These are phyloP conservation scores for Setophaga coronata DNA, from an alignment of 2,113 vertebrate genomes.

Conservation along the genomic window DNA sequence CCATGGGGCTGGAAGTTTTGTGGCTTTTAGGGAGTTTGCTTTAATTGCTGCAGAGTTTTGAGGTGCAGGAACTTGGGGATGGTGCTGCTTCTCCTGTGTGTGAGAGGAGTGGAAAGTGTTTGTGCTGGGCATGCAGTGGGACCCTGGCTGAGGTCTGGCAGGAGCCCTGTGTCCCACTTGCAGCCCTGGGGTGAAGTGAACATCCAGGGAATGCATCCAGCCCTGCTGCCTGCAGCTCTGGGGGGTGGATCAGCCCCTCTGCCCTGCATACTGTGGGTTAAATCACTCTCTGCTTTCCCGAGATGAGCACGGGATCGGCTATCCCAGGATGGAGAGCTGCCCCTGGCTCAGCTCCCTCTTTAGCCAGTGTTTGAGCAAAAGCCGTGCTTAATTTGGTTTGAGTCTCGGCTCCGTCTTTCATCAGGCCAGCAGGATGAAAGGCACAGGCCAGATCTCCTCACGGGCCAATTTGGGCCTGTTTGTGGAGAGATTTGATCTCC, in stretches of 20 bases:
- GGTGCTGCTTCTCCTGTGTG: accelerated
- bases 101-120: background rate
- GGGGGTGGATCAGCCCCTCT: background rate
- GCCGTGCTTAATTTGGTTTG: background rate
- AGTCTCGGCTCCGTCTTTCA: background rate
- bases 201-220: accelerated
- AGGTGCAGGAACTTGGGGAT: background rate
- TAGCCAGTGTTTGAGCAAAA: background rate
- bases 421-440: background rate
- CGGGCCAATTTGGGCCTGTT: background rate
- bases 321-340: background rate
- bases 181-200: background rate
- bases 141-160: background rate
- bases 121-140: accelerated
- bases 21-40: background rate
- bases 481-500: slow-evolving; percentile 31
- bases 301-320: accelerated
- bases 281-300: background rate
- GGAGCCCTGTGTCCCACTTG: background rate
- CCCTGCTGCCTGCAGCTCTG: background rate
- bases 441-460: background rate
- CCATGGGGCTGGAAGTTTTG: background rate
- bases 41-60: background rate
- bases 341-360: background rate
- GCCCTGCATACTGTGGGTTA: accelerated